Conservation (phyloP, 2,797 vertebrate genomes). For the Micromesistius poutassou region DNA sequence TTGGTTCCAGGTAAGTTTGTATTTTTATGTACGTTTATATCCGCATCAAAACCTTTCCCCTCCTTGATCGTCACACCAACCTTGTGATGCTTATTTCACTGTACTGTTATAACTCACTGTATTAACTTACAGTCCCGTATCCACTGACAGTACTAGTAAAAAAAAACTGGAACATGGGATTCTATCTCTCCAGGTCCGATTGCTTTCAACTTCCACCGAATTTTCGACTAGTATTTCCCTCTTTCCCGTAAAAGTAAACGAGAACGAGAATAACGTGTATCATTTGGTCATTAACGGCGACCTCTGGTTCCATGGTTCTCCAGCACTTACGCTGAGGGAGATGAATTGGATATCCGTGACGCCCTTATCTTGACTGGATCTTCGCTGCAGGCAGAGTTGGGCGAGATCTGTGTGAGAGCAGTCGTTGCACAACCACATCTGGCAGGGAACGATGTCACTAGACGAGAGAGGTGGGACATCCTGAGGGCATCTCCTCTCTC, state of each 20-base stretch:
- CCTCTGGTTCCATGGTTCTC: constrained; percentile 28
- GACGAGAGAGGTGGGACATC: constrained; percentile 43
- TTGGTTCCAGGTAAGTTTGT: background rate
- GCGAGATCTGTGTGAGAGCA: constrained; percentile 46
- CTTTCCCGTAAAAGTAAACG: background rate
- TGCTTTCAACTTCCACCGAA: background rate
- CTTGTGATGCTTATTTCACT: background rate
- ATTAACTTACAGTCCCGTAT: background rate
- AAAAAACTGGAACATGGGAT: background rate
- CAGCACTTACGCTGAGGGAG: constrained; percentile 23
- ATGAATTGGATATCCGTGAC: constrained; percentile 37
- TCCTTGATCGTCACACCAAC: background rate
- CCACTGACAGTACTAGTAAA: background rate
- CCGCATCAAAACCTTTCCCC: background rate
- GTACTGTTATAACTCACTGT: background rate
- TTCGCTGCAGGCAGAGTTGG: constrained; percentile 57
- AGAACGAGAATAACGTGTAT: constrained; percentile 17
- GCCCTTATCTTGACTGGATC: constrained; percentile 52
- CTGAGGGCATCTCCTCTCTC: constrained; percentile 29
- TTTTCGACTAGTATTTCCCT: background rate
- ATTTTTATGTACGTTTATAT: background rate
- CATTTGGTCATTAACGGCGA: constrained; percentile 29
- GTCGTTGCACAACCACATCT: constrained; percentile 60
- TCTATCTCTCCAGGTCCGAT: background rate
- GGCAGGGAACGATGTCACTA: constrained; percentile 42